phyloP scores from a whole-genome alignment of 2,888 invertebrate genomes.

The Fissipunctia ypsillon region DNA sequence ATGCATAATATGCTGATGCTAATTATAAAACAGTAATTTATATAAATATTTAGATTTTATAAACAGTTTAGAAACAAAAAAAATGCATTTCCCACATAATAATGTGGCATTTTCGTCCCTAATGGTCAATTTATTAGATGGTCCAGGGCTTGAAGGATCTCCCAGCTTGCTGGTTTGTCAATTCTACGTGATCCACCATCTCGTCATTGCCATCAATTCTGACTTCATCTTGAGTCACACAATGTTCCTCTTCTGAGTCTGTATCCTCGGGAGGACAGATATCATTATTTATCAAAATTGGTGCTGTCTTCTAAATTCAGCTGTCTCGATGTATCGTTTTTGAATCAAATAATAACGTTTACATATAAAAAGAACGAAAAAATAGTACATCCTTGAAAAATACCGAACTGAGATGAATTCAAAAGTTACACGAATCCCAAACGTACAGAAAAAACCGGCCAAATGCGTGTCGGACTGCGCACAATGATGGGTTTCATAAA shows the following conservation, averaged over 20 bases:
- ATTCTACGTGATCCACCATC: neutral
- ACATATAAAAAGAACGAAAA: neutral
- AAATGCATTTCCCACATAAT: neutral
- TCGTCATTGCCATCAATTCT: neutral
- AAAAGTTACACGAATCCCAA: neutral
- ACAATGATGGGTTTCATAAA: too few species aligned
- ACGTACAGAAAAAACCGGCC: too few species aligned
- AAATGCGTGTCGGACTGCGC: too few species aligned
- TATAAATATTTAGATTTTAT: neutral
- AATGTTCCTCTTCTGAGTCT: neutral
- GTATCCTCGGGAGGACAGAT: neutral
- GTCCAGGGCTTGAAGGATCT: neutral
- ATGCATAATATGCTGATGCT: too few species aligned
- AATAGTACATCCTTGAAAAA: neutral
- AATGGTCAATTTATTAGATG: neutral
- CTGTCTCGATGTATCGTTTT: neutral
- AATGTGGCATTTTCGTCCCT: neutral
- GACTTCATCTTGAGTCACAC: neutral
- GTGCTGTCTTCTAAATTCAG: neutral
- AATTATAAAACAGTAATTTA: neutral
- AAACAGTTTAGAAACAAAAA: neutral
- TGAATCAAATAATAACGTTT: neutral
- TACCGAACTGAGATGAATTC: neutral
- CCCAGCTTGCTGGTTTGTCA: neutral
- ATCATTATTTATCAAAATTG: neutral